Conservation (phyloP, 2,888 invertebrate genomes). For the Megaustenia siamemsis region DNA sequence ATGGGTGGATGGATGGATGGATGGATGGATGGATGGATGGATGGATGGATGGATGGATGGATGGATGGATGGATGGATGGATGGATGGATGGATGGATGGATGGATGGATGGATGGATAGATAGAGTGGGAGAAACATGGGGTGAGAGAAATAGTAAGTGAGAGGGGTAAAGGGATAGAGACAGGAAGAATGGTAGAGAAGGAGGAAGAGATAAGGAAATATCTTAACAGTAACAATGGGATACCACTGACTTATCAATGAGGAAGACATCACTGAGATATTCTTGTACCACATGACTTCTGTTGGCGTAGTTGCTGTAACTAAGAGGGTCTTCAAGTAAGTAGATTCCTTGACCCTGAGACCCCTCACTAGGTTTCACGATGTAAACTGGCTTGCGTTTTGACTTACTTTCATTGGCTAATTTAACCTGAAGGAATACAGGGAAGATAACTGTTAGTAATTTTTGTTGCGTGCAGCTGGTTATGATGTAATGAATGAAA, state of each 20-base stretch:
- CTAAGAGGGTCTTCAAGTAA: conserved; percentile 80
- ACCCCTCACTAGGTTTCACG: conserved; percentile 82
- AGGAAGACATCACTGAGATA: conserved; percentile 80
- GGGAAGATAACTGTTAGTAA: not conserved
- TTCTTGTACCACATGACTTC: conserved; percentile 78
- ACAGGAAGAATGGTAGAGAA: too few species aligned
- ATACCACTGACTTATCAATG: conserved; percentile 68
- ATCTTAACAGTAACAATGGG: too few species aligned
- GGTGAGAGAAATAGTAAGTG: too few species aligned
- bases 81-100: too few species aligned
- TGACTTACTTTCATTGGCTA: conserved; percentile 62
- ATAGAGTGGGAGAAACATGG: too few species aligned
- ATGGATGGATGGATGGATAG: too few species aligned
- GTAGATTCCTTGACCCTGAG: conserved; percentile 82
- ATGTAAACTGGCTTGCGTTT: conserved; percentile 79
- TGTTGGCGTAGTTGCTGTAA: conserved; percentile 64
- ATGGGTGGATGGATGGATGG: too few species aligned
- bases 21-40: too few species aligned
- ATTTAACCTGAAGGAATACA: conserved; percentile 55
- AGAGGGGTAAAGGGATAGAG: too few species aligned
- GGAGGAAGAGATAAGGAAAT: too few species aligned
- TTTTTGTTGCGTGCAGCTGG: not conserved
- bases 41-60: too few species aligned
- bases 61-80: too few species aligned
- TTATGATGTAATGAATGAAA: not conserved